phyloP scores from a whole-genome alignment of 2,888 invertebrate species.

The Coleophora flavipennella region DNA sequence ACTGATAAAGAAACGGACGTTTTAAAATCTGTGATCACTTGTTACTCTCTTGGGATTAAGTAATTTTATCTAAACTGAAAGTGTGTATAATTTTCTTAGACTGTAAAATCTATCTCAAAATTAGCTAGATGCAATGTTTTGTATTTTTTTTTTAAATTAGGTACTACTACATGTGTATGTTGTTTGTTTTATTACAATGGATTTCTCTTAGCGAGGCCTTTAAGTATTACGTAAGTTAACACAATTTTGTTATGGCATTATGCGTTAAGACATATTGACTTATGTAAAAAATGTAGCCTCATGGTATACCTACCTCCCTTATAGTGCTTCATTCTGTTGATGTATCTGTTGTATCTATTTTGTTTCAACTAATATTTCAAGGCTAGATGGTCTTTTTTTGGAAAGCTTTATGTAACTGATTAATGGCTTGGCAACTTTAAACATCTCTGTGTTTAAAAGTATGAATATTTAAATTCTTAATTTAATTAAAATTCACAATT shows the following conservation, averaged over 20 bases:
- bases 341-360: no score
- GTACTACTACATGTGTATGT: constrained; percentile 16
- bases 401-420: constrained; percentile 3
- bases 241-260: constrained; percentile 5
- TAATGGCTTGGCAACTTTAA: constrained; percentile 9
- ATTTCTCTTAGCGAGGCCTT: constrained; percentile 16
- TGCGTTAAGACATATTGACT: no score
- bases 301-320: no score
- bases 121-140: constrained; percentile 39
- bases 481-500: no score
- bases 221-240: constrained; percentile 30
- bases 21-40: constrained; percentile 71
- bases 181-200: constrained; percentile 30
- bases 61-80: constrained; percentile 55
- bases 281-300: no score
- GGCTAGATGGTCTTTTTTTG: no score
- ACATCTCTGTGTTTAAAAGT: no score
- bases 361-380: no score
- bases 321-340: no score
- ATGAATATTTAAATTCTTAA: no score
- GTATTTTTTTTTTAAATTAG: no score
- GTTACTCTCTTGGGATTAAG: constrained; percentile 70
- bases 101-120: constrained; percentile 30
- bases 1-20: constrained; percentile 57
- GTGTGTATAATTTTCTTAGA: constrained; percentile 30